Evolutionary conservation across 2,113 vertebrate species (phyloP), one percentile per base, ranked within the genome.

Genomic region (Oncorhynchus masou): DNA sequence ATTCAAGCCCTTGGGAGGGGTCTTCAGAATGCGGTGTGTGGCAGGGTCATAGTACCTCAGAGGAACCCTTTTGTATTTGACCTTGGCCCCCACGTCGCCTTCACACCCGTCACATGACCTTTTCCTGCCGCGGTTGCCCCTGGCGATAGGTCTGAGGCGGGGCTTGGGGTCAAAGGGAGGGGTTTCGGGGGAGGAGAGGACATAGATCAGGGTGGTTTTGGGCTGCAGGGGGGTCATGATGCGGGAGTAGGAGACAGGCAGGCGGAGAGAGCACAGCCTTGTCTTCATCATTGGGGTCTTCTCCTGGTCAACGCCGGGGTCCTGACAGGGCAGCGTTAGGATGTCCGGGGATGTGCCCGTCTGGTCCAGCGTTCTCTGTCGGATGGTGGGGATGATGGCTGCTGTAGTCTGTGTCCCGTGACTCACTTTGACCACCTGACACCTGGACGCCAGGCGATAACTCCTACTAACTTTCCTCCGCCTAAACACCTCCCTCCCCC

Each of bases 401-500:
- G 83, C 78, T 49, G 89, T 91, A 1, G 96, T 96, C 68, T 97
- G 96, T 54, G 95, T 97, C 74, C 93, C 90, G 70, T 94, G 94
- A 80, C 94, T 97, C 29, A 95, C 93, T 86, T 96, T 97, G 22
- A 95, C 95, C 54, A 95, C 92, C 86, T 96, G 96, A 85, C 94
- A 96, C 78, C 94, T 94, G 81, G 96, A 96, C 9, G 95, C 93
- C 87, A 94, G 60, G 11, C 91, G 92, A 87, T 93, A 95, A 2
- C 80, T 79, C 74, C 81, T 79, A 78, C 88, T 88, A 71, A 16
- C 91, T 74, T 84, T 90, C 24, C 70, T 74, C 70, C 81, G 79
- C 78, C 88, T 89, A 70, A 16, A 91, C 75, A 85, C 90, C 59
- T 62, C 59, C 24, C 71, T 74, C 68, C 60, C 80, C 57, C 73